Conservation (phyloP, 2,888 invertebrate genomes). For the Euplexia lucipara region DNA sequence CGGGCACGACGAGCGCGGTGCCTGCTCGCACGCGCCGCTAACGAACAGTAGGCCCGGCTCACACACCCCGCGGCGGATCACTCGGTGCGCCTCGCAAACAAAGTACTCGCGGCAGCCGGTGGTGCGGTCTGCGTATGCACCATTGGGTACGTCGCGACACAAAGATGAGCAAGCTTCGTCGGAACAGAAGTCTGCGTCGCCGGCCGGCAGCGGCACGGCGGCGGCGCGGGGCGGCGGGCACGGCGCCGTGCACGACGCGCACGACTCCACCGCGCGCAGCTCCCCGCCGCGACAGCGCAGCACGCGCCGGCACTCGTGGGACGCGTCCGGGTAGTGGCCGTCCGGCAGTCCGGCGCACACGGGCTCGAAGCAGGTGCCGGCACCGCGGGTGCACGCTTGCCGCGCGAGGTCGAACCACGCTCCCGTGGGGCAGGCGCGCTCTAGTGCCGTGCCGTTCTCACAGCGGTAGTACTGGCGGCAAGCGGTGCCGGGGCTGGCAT, state of each 20-base stretch:
- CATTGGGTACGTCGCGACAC: constrained; percentile 88
- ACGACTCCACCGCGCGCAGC: constrained; percentile 80
- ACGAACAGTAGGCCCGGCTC: constrained; percentile 89
- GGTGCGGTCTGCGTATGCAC: constrained; percentile 90
- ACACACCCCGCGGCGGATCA: constrained; percentile 90
- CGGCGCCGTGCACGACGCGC: constrained; percentile 72
- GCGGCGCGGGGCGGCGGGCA: constrained; percentile 85
- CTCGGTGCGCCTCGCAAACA: constrained; percentile 89
- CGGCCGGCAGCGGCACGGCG: constrained; percentile 86
- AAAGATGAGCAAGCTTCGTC: constrained; percentile 87
- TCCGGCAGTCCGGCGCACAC: constrained; percentile 91
- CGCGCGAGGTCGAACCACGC: constrained; percentile 90
- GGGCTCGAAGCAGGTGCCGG: constrained; percentile 91
- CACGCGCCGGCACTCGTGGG: constrained; percentile 90
- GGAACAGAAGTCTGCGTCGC: constrained; percentile 88
- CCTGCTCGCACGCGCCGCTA: constrained; percentile 88
- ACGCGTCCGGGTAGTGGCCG: constrained; percentile 91
- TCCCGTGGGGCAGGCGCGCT: constrained; percentile 88
- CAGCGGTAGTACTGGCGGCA: constrained; percentile 92
- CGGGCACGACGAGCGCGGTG: constrained; percentile 83
- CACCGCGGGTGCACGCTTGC: constrained; percentile 89
- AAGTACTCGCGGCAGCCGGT: constrained; percentile 91
- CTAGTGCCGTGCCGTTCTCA: constrained; percentile 84
- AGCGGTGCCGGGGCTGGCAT: constrained; percentile 90
- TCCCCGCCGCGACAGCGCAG: constrained; percentile 88